Base-by-base conservation (phyloP, 2,113 vertebrate species). In the Numenius arquata region DNA sequence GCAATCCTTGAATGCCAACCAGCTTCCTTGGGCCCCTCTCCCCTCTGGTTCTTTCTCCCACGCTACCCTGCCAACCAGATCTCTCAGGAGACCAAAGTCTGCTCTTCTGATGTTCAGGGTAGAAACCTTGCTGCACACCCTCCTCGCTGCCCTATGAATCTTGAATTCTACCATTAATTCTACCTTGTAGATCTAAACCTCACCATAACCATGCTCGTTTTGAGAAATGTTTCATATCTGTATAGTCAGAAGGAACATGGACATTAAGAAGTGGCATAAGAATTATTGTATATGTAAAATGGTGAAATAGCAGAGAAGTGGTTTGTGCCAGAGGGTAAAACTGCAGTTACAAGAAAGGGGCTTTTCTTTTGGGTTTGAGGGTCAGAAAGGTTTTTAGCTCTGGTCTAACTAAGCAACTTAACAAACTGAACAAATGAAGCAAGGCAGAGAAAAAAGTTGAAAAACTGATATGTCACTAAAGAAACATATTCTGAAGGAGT, bases 191-290 rank as follows among this genome's bases (percentile, higher is more conserved):
- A 34, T 84, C 32, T 80, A 56, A 92, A 86, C 56, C 36, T 62
- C 0, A 0, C 15, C 21, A 22, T 52, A 25, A 29, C 41, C 21
- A 15, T 0, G 0, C 5, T 66, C 12, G 41, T 67, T 89, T 89
- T 81, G 59, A 62, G 38, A 86, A 89, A 81, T 4, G 2, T 47
- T 65, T 25, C 0, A 0, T 40, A 16, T 32, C 22, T 71, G 8
- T 32, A 13, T 3, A 76, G 34, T 76, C 76, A 81, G 19, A 84
- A 87, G 59, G 17, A 87, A 63, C 13, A 13, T 93, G 55, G 22
- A 29, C 6, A 9, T 50, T 45, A 38, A 53, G 25, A 74, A 21
- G 2, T 62, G 29, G 8, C 6, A 63, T 8, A 63, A 38, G 41
- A 63, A 63, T 78, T 45, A 34, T 4, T n/a, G 25, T 50, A 8